A percentile compares a stretch with the other conserved stretches of the same genome.
phyloP scores from a whole-genome alignment of 2,113 vertebrate genomes.

The Mustelus asterias region DNA sequence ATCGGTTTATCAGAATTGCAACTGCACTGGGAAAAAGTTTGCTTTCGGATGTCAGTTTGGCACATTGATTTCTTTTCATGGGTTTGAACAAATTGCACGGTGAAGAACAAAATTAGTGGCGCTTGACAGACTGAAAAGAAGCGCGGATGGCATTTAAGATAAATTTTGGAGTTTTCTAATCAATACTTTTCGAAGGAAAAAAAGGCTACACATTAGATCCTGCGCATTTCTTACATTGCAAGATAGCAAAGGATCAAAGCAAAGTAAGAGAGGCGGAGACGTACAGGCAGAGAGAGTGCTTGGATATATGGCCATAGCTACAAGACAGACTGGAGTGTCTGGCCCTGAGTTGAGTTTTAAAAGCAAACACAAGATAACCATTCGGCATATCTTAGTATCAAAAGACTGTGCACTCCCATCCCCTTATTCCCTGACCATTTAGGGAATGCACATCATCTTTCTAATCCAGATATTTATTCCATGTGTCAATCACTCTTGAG shows the following conservation, averaged over 20 bases:
- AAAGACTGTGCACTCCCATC: not conserved
- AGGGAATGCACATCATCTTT: not conserved
- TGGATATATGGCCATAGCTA: not conserved
- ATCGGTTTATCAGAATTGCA: not conserved
- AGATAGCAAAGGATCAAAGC: not conserved
- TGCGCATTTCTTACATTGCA: not conserved
- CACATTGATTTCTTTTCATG: not conserved
- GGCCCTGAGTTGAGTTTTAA: not conserved
- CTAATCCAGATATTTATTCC: not conserved
- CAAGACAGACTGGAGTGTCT: not conserved
- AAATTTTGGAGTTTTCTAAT: conserved; percentile 19
- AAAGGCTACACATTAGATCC: not conserved
- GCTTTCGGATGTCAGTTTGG: not conserved
- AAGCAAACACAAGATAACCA: not conserved
- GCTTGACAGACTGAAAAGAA: not conserved
- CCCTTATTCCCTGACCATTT: not conserved
- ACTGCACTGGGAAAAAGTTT: not conserved
- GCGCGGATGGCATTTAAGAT: not conserved
- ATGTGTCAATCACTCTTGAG: not conserved
- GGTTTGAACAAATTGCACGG: not conserved
- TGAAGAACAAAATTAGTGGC: not conserved
- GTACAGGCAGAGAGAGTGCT: not conserved
- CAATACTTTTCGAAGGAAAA: not conserved
- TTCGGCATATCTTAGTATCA: no score
- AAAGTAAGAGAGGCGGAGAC: not conserved